Base-by-base conservation (phyloP, 2,888 invertebrate species). In the Patella depressa region DNA sequence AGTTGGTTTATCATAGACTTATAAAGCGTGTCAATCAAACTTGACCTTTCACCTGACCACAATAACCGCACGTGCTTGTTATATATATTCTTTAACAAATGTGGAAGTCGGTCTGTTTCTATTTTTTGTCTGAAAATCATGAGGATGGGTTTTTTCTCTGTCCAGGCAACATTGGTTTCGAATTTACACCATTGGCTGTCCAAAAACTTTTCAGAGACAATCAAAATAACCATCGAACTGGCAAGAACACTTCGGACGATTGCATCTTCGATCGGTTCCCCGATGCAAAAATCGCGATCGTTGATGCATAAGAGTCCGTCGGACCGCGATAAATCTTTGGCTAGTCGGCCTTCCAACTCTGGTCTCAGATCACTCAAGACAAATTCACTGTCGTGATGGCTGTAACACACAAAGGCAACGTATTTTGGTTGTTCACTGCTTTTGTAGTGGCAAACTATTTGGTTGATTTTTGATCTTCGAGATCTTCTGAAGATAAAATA, bases 111-210 rank as follows among this genome's bases (percentile, higher is more conserved):
- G 19, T 14, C 11, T 9, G 24, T 24, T 65, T 24, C 11, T 24
- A 65, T 24, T 12, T 24, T 19, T 14, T 65, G 19, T 24, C 24
- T 65, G 24, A 65, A 24, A n/a, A 65, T 65, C 65, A 65, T 65
- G 11, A 65, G 14, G 19, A 65, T 65, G 24, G 65, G 65, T 65
- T 65, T 65, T 24, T 65, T 65, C 14, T 65, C 65, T 65, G 24
- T 24, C 65, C 65, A 65, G 19, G 65, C 65, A 65, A 65, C 24
- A 24, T 65, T 65, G 12, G 24, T 65, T 65, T 65, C 65, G 24
- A 65, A 65, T 24, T 65, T 65, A 24, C 65, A 65, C 65, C 65
- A 65, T 65, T 65, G 65, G 65, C 65, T 65, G 24, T 65, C 65
- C 65, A 65, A 24, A 65, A 65, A 65, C 24, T 65, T 65, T 19